phyloP scores from a whole-genome alignment of 1,140 invertebrate species.

The Theocolax elegans region DNA sequence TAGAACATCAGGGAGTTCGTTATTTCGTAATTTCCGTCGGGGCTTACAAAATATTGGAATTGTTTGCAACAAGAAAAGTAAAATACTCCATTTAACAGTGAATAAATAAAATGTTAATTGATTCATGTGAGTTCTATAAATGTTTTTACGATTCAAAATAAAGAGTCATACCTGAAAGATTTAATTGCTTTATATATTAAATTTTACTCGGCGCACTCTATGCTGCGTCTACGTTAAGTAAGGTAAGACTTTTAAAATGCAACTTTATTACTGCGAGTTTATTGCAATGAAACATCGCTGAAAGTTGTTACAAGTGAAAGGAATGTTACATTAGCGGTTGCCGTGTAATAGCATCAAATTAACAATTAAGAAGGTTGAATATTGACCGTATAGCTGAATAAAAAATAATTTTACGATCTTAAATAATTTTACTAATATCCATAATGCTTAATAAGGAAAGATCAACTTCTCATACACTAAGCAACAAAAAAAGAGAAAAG shows the following conservation, averaged over 20 bases:
- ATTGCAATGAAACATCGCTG: conserved; percentile 30
- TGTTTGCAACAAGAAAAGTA: no score
- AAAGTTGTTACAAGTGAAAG: conserved; percentile 41
- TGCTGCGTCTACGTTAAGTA: conserved; percentile 9
- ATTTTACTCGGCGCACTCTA: conserved; percentile 8
- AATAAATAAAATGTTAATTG: conserved; percentile 37
- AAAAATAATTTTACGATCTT: conserved; percentile 25
- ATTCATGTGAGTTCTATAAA: conserved; percentile 12
- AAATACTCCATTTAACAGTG: no score
- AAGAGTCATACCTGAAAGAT: conserved; percentile 18
- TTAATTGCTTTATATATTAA: conserved; percentile 35
- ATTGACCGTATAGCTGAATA: not conserved
- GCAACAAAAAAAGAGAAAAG: not conserved
- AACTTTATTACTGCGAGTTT: conserved; percentile 38
- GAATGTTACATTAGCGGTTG: conserved; percentile 38
- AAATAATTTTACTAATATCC: conserved; percentile 24
- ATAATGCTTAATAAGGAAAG: conserved; percentile 15
- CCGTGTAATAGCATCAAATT: conserved; percentile 30
- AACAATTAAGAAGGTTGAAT: conserved; percentile 24
- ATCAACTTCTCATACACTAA: conserved; percentile 3
- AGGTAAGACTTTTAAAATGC: conserved; percentile 33
- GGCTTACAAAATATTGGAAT: no score
- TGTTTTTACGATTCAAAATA: conserved; percentile 27
- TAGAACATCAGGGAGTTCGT: no score
- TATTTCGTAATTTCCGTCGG: no score